Evolutionary conservation across 2,888 invertebrate species (phyloP), one percentile per base, ranked within the genome.

Genomic region (Boloria euphrosyne): DNA sequence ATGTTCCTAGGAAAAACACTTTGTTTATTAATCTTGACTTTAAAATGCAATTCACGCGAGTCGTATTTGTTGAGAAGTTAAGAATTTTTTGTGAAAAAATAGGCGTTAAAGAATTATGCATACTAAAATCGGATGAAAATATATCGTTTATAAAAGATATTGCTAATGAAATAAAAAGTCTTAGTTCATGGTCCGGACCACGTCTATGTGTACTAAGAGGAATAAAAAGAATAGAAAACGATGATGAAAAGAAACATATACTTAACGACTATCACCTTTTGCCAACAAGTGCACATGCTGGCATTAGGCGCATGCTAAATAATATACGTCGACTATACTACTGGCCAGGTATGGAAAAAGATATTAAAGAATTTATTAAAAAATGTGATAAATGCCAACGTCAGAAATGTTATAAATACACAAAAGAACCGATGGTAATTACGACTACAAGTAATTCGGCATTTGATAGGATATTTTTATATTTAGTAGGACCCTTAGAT

Each of bases 231-330:
- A 59, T 71, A 43, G n/a, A 49, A 4, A 55, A 62, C 22, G 54
- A 60, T 43, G 55, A 66, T 3, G 59, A 59, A 0, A 67, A 22
- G 47, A 53, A 50, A 18, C 4, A 62, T 5, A 69, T 69, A 13
- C 14, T 71, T 5, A 68, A 69, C 17, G 69, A 71, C 17, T 69
- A 59, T 18, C 71, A 71, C 38, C 22, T 71, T 14, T 18, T 71
- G n/a, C 66, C 68, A 2, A 71, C 62, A 3, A 57, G 63, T 47
- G 71, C 66, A 3, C 71, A 71, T 38, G 69, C 67, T 1, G 65
- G 66, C 4, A 38, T 67, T 10, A 27, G 65, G 4, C 27, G 66
- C 1, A 67, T 69, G 69, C 14, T 47, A 14, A 67, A 67, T 59
- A 67, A 67, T 53, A 70, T 70, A 31, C 65, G 66, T 46, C 62